Conservation (phyloP, 2,113 vertebrate genomes). For the Macrotus californicus region DNA sequence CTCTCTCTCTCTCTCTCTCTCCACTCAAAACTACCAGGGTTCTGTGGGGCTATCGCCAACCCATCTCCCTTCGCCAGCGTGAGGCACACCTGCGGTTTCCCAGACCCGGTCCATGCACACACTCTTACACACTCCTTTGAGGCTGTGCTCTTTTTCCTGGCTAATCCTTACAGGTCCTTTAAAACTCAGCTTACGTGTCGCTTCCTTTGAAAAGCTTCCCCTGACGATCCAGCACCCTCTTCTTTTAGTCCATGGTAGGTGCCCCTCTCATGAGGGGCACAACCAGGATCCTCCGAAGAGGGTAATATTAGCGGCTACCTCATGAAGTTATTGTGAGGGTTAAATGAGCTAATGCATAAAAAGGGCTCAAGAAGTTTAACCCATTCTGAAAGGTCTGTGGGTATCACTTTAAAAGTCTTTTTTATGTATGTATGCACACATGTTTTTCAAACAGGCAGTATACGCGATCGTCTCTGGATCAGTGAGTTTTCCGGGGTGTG, state of each 20-base stretch:
- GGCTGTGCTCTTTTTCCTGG: neutral
- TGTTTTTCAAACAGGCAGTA: neutral
- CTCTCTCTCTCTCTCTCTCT: too few species aligned
- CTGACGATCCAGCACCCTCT: neutral
- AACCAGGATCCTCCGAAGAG: neutral
- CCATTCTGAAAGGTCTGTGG: neutral
- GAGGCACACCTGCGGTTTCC: neutral
- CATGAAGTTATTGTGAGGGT: neutral
- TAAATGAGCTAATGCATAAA: neutral
- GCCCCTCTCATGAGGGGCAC: neutral
- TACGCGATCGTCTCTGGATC: neutral
- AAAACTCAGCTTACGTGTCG: neutral
- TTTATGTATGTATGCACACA: neutral
- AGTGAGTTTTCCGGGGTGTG: neutral
- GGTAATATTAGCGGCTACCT: neutral
- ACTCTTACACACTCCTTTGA: neutral
- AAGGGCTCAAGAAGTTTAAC: neutral
- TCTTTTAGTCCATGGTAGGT: neutral
- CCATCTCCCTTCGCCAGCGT: neutral
- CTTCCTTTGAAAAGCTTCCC: neutral
- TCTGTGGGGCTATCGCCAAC: neutral
- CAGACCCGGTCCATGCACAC: neutral
- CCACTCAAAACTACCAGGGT: neutral
- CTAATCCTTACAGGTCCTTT: slow-evolving; percentile 12
- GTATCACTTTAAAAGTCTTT: neutral